These are phyloP conservation scores for Sinopyrophorus schimmeli DNA, from an alignment of 2,888 invertebrate genomes.

Conservation along the genomic window DNA sequence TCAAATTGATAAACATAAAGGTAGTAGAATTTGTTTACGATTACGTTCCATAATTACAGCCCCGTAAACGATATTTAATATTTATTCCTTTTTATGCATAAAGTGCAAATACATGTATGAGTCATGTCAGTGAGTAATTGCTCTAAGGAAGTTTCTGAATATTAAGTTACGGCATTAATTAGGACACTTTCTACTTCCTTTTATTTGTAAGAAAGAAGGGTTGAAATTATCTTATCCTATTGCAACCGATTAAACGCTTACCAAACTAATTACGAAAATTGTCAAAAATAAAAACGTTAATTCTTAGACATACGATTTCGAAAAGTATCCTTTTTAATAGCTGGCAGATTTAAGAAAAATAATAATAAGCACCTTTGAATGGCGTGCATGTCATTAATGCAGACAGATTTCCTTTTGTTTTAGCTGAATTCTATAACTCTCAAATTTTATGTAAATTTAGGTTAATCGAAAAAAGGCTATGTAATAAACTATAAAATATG, in stretches of 20 bases:
- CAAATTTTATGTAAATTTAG: constrained; percentile 1
- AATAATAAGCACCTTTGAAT: constrained; percentile 5
- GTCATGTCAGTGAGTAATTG: constrained; percentile 3
- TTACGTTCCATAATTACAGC: constrained; percentile 14
- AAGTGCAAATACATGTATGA: constrained; percentile 21
- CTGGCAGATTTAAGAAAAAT: no score
- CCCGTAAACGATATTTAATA: background rate
- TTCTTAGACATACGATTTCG: background rate
- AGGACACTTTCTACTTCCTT: constrained; percentile 11
- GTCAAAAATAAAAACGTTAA: background rate
- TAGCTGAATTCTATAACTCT: constrained; percentile 5
- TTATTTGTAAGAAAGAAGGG: constrained; percentile 10
- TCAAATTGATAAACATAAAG: constrained; percentile 14
- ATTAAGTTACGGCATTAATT: constrained; percentile 16
- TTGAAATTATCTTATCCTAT: constrained; percentile 2
- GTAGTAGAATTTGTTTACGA: constrained; percentile 18
- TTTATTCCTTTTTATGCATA: constrained; percentile 6
- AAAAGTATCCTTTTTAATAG: constrained; percentile 8
- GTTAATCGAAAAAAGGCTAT: no score
- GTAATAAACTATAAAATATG: no score
- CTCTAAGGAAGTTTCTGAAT: constrained; percentile 10
- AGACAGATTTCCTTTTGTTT: constrained; percentile 10
- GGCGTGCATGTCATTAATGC: constrained; percentile 12
- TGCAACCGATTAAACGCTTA: no score
- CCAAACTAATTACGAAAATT: no score